Conservation (phyloP, 2,797 vertebrate genomes). For the Hypotaenidia philippensis region DNA sequence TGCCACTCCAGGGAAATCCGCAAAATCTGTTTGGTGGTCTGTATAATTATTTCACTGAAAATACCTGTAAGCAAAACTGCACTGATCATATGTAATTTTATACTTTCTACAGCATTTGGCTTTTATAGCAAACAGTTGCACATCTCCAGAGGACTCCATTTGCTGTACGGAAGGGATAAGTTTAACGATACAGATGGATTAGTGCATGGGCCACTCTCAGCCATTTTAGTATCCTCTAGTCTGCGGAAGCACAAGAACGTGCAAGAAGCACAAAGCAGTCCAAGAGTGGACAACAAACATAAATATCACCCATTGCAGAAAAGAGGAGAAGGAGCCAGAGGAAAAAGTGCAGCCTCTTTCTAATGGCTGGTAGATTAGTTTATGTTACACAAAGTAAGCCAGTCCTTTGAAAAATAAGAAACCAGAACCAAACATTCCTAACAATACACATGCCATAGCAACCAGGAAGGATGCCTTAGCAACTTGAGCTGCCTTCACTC, state of each 20-base stretch:
- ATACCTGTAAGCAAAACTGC: not conserved
- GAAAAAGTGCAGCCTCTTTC: conserved; percentile 14
- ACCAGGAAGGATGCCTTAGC: conserved; percentile 16
- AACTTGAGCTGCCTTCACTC: not conserved
- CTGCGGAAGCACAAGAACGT: not conserved
- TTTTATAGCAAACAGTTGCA: conserved; percentile 28
- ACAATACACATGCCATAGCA: conserved; percentile 16
- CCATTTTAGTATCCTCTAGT: not conserved
- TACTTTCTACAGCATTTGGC: conserved; percentile 13
- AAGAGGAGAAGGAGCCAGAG: not conserved
- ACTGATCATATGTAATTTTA: not conserved
- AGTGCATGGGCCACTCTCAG: not conserved
- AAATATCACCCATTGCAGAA: not conserved
- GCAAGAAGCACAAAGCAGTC: not conserved
- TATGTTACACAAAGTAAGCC: conserved; percentile 12
- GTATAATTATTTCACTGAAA: conserved; percentile 2
- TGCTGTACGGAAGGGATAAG: not conserved
- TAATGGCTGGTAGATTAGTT: conserved; percentile 6
- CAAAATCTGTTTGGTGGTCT: not conserved
- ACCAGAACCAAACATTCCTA: not conserved
- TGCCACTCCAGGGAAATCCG: not conserved
- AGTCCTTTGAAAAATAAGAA: conserved; percentile 17
- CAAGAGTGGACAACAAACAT: not conserved
- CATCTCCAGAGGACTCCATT: not conserved
- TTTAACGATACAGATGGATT: conserved; percentile 7